Conservation (phyloP, 2,797 vertebrate species). For the Allobates femoralis region DNA sequence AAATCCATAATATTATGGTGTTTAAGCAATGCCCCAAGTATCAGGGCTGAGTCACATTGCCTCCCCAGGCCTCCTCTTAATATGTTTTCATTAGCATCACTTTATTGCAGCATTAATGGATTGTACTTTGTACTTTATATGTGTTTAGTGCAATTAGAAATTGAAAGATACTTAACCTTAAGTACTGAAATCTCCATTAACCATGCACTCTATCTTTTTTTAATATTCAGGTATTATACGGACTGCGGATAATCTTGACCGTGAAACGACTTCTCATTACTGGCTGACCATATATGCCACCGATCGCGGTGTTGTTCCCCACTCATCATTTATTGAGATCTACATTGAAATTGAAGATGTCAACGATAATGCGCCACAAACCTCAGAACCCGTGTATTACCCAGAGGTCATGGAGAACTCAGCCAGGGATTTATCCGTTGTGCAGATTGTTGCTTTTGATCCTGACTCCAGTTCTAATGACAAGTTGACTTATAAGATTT, state of each 20-base stretch:
- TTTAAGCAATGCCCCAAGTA: neutral
- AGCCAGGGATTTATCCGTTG: slow-evolving; percentile 90
- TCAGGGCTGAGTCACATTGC: neutral
- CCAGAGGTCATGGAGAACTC: slow-evolving; percentile 94
- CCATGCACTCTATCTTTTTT: slow-evolving; percentile 25
- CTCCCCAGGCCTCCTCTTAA: neutral
- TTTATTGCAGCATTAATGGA: slow-evolving; percentile 42
- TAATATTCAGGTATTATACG: slow-evolving; percentile 85
- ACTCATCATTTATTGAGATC: slow-evolving; percentile 92
- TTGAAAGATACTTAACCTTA: slow-evolving; percentile 53
- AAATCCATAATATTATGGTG: neutral
- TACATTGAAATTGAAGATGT: slow-evolving; percentile 94
- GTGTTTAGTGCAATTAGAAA: slow-evolving; percentile 54
- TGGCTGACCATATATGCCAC: slow-evolving; percentile 95
- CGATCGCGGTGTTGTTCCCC: slow-evolving; percentile 89
- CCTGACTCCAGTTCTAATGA: slow-evolving; percentile 89
- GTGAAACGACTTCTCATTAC: slow-evolving; percentile 90
- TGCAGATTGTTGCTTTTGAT: slow-evolving; percentile 92
- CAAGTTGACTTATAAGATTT: slow-evolving; percentile 90
- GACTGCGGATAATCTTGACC: slow-evolving; percentile 89
- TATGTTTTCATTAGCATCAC: slow-evolving; percentile 30
- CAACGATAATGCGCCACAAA: slow-evolving; percentile 95
- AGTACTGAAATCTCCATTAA: slow-evolving; percentile 52
- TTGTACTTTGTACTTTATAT: slow-evolving; percentile 37
- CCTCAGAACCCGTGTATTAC: slow-evolving; percentile 93